Conservation (phyloP, 2,797 vertebrate species). For the Sphenodon punctatus region DNA sequence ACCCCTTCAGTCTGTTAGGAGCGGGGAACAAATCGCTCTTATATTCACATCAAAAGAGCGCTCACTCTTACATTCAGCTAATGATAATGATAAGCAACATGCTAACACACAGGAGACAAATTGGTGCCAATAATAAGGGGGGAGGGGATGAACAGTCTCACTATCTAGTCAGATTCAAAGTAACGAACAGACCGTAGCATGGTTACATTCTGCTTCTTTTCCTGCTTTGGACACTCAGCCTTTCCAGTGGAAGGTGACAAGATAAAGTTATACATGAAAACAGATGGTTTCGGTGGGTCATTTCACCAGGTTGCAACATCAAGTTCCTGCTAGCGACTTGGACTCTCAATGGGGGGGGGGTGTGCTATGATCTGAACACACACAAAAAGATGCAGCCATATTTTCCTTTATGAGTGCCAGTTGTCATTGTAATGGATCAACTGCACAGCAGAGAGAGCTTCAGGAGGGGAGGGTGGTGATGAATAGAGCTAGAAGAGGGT, state of each 20-base stretch:
- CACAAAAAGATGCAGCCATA: too few species aligned
- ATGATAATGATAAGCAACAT: slow-evolving; percentile 35
- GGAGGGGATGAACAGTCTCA: not conserved
- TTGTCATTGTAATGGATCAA: too few species aligned
- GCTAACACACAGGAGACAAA: slow-evolving; percentile 46
- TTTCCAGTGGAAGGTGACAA: slow-evolving; percentile 9
- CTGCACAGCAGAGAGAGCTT: too few species aligned
- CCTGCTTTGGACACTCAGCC: not conserved
- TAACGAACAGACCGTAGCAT: slow-evolving; percentile 18
- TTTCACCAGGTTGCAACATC: not conserved
- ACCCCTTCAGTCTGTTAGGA: not conserved
- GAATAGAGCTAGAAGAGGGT: too few species aligned
- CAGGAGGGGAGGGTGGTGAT: too few species aligned
- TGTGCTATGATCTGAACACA: too few species aligned
- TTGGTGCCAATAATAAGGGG: slow-evolving; percentile 6
- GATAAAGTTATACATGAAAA: not conserved
- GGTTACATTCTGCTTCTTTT: not conserved
- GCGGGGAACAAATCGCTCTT: slow-evolving; percentile 16
- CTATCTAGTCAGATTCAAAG: slow-evolving; percentile 15
- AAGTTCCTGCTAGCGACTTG: not conserved
- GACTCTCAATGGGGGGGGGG: not conserved
- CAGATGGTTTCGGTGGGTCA: not conserved
- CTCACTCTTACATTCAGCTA: slow-evolving; percentile 23
- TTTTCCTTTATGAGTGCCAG: too few species aligned
- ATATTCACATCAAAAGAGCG: not conserved